Evolutionary conservation across 1,140 invertebrate species (phyloP).

Genomic region (Drosophila parabipectinata): DNA sequence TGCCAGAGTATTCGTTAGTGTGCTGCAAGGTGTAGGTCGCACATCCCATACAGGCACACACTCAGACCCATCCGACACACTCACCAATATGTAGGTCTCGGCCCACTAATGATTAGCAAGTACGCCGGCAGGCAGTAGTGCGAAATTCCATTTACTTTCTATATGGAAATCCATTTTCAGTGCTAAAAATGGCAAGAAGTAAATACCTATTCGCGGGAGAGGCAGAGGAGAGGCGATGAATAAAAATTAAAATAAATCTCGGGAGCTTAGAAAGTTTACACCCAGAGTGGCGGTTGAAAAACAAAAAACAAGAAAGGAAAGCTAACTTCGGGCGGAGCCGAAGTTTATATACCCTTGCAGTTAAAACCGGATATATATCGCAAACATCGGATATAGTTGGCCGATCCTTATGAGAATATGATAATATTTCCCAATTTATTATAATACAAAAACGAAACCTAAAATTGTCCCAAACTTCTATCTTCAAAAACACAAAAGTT

Average conservation of each 20-base stretch:
- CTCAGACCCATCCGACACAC: background rate
- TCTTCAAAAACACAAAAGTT: too few species aligned
- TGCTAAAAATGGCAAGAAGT: background rate
- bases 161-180: conserved; percentile 45
- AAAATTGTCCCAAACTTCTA: too few species aligned
- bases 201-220: background rate
- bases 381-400: too few species aligned
- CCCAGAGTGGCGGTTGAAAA: conserved; percentile 1
- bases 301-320: background rate
- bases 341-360: too few species aligned
- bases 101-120: conserved; percentile 44
- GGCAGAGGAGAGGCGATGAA: too few species aligned
- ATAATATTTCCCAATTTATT: too few species aligned
- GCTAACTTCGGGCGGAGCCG: too few species aligned
- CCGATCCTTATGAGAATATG: too few species aligned
- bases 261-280: conserved; percentile 40
- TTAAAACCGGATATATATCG: too few species aligned
- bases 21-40: conserved; percentile 29
- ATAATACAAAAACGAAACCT: too few species aligned
- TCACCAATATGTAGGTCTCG: conserved; percentile 12
- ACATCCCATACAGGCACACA: background rate
- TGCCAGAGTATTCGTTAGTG: conserved; percentile 20
- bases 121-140: conserved; percentile 9
- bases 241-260: conserved; percentile 23
- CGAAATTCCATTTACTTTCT: conserved; percentile 55